Evolutionary conservation across 2,113 vertebrate genomes (phyloP), one percentile per base, ranked within the genome.

Genomic region (Mormyrus iriodes): DNA sequence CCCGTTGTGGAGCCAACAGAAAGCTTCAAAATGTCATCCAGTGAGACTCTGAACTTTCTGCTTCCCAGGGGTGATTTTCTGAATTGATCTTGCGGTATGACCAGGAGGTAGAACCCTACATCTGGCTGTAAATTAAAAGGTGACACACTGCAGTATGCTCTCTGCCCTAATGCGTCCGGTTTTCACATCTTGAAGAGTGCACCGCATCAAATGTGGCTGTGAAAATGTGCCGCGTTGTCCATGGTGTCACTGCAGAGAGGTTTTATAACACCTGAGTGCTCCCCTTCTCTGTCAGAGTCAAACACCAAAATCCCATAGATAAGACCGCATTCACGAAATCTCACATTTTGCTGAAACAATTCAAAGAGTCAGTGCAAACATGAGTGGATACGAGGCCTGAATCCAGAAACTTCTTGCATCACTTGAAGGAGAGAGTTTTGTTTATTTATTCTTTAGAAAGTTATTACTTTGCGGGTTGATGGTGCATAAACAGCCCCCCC

Each of bases 21-120:
- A 91, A 89, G 55, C 90, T 91, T 90, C 49, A 82, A 90, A 91
- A 89, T 90, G 87, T 89, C 90, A 90, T 82, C 82, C 86, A 65
- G 90, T 91, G 92, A 91, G 88, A 55, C 90, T 86, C 49, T 15
- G 85, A 90, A 90, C 88, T 92, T 89, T 90, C 89, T 89, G 90
- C 89, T 91, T 87, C 12, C 88, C 51, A 86, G 88, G 86, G 89
- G 85, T 69, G 89, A 79, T 91, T 92, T 52, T 58, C 12, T 9
- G 44, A 13, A 31, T 31, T 90, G 92, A 90, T 91, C 90, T 88
- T 89, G 52, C 69, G 3, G 51, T 52, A 35, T 86, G 76, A 88
- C 85, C 88, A 86, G 89, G 90, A 86, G 82, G 58, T 55, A 85
- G 42, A 88, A 24, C 88, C 73, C 84, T 90, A 90, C 88, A 48